A percentile compares a stretch with the other conserved stretches of the same genome.
Conservation (phyloP, 2,113 vertebrate genomes). For the Suricata suricatta region DNA sequence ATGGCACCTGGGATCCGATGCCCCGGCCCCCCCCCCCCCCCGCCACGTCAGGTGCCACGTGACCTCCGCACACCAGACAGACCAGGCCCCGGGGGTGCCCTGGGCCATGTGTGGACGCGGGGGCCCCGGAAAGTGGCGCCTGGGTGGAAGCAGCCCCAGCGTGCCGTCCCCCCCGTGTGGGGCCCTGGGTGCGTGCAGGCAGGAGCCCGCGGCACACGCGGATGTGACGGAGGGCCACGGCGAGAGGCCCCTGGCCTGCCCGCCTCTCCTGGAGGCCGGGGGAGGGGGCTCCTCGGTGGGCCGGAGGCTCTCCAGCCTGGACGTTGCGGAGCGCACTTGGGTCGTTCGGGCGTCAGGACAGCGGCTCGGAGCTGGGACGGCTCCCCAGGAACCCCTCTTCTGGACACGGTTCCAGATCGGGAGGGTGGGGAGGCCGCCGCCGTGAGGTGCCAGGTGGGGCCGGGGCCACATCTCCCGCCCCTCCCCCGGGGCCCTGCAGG, state of each 20-base stretch:
- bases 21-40: too few species aligned
- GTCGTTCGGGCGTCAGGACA: neutral
- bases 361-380: neutral
- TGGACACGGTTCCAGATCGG: neutral
- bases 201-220: neutral
- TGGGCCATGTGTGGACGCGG: neutral
- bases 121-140: neutral
- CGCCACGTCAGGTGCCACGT: neutral
- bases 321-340: accelerated
- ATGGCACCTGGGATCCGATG: accelerated
- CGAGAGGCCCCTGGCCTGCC: neutral
- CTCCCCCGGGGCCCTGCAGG: neutral
- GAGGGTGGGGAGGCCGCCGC: neutral
- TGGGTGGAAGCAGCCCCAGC: neutral
- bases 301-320: neutral
- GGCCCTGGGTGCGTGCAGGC: neutral
- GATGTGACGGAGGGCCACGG: accelerated
- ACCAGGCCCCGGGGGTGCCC: neutral
- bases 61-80: neutral
- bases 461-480: neutral
- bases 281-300: neutral
- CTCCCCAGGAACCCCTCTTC: neutral
- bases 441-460: neutral
- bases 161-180: accelerated
- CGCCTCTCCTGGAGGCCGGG: neutral